phyloP scores from a whole-genome alignment of 2,113 vertebrate genomes.

The Gavialis gangeticus region DNA sequence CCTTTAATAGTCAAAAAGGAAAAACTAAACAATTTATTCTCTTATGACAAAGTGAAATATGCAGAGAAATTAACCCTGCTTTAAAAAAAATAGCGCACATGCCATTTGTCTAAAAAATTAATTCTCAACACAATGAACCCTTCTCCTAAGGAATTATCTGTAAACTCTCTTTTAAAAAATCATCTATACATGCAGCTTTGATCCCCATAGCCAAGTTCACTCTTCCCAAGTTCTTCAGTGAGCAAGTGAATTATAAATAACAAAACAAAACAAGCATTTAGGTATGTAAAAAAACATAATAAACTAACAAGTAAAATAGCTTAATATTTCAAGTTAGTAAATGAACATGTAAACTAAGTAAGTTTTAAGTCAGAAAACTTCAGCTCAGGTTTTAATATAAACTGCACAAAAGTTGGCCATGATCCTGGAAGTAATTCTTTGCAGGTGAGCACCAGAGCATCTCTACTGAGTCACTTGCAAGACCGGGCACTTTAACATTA shows the following conservation, averaged over 20 bases:
- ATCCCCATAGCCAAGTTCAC: background rate
- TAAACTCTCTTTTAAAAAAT: background rate
- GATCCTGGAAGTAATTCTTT: background rate
- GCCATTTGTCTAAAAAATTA: background rate
- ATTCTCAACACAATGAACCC: background rate
- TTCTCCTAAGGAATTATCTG: background rate
- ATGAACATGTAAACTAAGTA: background rate
- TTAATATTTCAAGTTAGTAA: background rate
- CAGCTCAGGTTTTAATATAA: background rate
- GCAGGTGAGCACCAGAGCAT: fast-evolving
- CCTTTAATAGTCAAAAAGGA: background rate
- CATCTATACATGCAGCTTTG: background rate
- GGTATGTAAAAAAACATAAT: background rate
- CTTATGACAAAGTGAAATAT: background rate
- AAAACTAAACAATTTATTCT: background rate
- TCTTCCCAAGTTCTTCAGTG: background rate
- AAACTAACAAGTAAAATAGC: background rate
- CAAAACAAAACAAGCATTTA: background rate
- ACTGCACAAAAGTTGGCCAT: background rate
- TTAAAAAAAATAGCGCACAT: background rate
- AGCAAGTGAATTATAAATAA: background rate
- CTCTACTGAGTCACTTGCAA: background rate
- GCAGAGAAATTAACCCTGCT: background rate
- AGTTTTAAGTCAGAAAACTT: background rate
- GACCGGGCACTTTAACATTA: background rate